Base-by-base conservation (phyloP, 2,797 vertebrate species). In the Aulostomus chinensis region DNA sequence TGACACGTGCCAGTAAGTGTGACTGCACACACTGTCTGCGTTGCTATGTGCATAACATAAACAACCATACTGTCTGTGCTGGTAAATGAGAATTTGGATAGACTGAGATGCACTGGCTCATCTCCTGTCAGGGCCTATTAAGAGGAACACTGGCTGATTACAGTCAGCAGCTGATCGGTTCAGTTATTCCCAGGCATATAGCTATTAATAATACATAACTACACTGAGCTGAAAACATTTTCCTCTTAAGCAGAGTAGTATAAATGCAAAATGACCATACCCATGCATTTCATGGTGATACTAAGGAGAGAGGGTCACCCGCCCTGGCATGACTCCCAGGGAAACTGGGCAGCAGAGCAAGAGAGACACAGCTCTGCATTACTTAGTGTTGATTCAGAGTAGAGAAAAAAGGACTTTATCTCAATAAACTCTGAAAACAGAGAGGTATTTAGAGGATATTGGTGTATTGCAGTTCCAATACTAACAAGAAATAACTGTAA, bases 251-350 rank as follows among this genome's bases (percentile, higher is more conserved):
- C n/a, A 43, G 13, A 53, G 35, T 26, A 20, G 35, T 32, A n/a
- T 33, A 20, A 28, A 26, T 46, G 12, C 8, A 53, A 45, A 13
- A 26, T 38, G 25, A 58, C 17, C 16, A 34, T 28, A 28, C 40
- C 63, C 1, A 33, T 17, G 48, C 13, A 21, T 26, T 48, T 43
- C 22, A 69, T 56, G 42, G 53, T 51, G 56, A 65, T 25, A 24
- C 36, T 36, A 51, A 37, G 61, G 62, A 55, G 54, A 66, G 40
- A 37, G 64, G 64, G 78, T 75, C 61, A 74, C 40, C 58, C 48
- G 34, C 47, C 28, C 66, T 76, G 83, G 80, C 76, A 57, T 1
- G 0, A 12, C 6, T 72, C 62, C 75, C 46, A 21, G 53, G 37
- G 33, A 73, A 75, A 64, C 45, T 48, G 68, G 73, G 57, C 67